A percentile compares a stretch with the other conserved stretches of the same genome.
These are phyloP conservation scores for Macrotus californicus DNA, from an alignment of 2,113 vertebrate species.

Conservation along the genomic window DNA sequence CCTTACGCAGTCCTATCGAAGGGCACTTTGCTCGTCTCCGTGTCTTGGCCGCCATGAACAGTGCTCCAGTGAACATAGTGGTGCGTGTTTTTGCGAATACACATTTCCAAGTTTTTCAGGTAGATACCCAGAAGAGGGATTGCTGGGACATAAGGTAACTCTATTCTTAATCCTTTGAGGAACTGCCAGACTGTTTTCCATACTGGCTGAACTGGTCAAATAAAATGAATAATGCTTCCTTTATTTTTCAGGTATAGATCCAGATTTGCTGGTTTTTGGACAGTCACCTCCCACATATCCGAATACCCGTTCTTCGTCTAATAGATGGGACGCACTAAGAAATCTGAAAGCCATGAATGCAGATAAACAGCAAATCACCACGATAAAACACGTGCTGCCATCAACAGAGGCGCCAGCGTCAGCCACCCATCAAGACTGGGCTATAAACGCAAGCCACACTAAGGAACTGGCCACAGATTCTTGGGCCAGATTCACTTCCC, in stretches of 20 bases:
- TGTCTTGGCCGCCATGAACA: too few relatives aligned
- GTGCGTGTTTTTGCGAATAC: too few relatives aligned
- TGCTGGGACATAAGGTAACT: neutral
- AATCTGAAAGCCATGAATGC: slow-evolving; percentile 76
- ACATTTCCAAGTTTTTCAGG: too few relatives aligned
- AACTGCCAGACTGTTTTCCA: neutral
- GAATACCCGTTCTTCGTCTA: slow-evolving; percentile 77
- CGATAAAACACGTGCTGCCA: neutral
- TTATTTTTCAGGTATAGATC: slow-evolving; percentile 86
- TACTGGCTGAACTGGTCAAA: neutral
- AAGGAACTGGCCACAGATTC: slow-evolving; percentile 4
- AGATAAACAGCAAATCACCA: slow-evolving; percentile 81
- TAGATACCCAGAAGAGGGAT: too few relatives aligned
- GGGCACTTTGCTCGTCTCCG: too few relatives aligned
- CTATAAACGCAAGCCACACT: neutral
- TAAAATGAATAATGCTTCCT: neutral
- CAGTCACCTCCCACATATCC: slow-evolving; percentile 78
- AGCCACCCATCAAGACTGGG: neutral
- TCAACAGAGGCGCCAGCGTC: slow-evolving; percentile 60
- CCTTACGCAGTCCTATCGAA: too few relatives aligned
- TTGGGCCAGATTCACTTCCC: neutral
- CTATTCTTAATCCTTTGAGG: too few relatives aligned
- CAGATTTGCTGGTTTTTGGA: slow-evolving; percentile 93
- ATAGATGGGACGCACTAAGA: slow-evolving; percentile 76
- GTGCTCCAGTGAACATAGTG: too few relatives aligned